Evolutionary conservation across 2,888 invertebrate genomes (phyloP).

Genomic region (Orchesellides sinensis): DNA sequence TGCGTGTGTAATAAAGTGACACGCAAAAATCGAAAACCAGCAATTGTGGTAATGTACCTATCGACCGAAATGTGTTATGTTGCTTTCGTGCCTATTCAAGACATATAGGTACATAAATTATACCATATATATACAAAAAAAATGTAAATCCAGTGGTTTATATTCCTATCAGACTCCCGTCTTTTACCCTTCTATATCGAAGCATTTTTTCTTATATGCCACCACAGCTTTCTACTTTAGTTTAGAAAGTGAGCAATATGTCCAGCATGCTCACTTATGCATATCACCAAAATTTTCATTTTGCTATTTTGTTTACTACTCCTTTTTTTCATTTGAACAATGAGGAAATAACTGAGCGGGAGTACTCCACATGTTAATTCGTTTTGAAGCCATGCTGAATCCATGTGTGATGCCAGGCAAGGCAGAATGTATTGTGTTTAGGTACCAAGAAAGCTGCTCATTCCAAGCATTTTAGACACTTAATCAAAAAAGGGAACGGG

Average conservation of each 20-base stretch:
- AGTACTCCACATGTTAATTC: conserved; percentile 6
- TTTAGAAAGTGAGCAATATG: neutral
- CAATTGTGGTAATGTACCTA: conserved; percentile 50
- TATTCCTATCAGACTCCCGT: neutral
- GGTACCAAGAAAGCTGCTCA: conserved; percentile 27
- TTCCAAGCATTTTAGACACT: conserved; percentile 50
- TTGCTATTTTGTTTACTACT: neutral
- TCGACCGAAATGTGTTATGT: conserved; percentile 47
- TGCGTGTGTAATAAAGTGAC: conserved; percentile 49
- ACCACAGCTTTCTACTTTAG: neutral
- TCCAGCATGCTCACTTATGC: neutral
- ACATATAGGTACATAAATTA: neutral
- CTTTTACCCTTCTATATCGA: neutral
- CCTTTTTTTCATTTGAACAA: neutral
- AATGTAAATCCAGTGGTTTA: no score
- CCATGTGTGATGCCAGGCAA: conserved; percentile 12
- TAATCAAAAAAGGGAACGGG: conserved; percentile 42
- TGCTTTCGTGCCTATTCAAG: neutral
- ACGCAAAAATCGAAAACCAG: conserved; percentile 36
- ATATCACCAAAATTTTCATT: conserved; percentile 4
- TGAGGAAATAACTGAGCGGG: conserved; percentile 3
- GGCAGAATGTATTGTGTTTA: conserved; percentile 35
- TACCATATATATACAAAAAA: no score
- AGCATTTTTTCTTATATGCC: neutral
- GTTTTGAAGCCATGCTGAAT: conserved; percentile 9